Base-by-base conservation (phyloP, 2,888 invertebrate genomes). In the Lissocephala sabroskyi region DNA sequence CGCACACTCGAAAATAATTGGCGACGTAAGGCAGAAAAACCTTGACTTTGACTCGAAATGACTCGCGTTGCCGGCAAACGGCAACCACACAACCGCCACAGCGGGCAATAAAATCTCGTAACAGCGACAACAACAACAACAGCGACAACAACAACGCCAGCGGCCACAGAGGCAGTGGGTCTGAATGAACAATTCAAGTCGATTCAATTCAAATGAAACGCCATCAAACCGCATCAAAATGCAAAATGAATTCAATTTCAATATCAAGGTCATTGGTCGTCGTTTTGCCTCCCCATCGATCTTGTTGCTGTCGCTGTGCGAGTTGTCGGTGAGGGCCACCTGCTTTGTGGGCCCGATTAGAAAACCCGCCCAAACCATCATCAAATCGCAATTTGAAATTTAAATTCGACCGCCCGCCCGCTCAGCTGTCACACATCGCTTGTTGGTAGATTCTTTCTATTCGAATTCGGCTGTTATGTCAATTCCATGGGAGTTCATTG, bases 31-130 rank as follows among this genome's bases (percentile, higher is more conserved):
- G 82, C 80, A 77, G 68, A 64, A 79, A 79, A 81, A 79, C 84
- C 84, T 84, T 84, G 84, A 84, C 84, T 84, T 84, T 84, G 84
- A 84, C 84, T 84, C 84, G 79, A 81, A 79, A 65, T 84, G 83
- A 84, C 84, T 82, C 79, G 70, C 56, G 50, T 35, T 5, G 14
- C 35, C 10, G n/a, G 16, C 14, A n/a, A n/a, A n/a, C n/a, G n/a
- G n/a, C n/a, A n/a, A n/a, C n/a, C n/a, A n/a, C n/a, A n/a, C n/a
- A n/a, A n/a, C n/a, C n/a, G n/a, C n/a, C n/a, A n/a, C n/a, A n/a
- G n/a, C n/a, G n/a, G 19, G 55, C 49, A 39, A 23, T n/a, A n/a
- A n/a, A n/a, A n/a, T n/a, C n/a, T n/a, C n/a, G n/a, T n/a, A n/a
- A n/a, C n/a, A 37, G 13, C 48, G 43, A 26, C 41, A 41, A 30